These are phyloP conservation scores for Cryptophagus acutangulus DNA, from an alignment of 2,888 invertebrate species.

Conservation along the genomic window DNA sequence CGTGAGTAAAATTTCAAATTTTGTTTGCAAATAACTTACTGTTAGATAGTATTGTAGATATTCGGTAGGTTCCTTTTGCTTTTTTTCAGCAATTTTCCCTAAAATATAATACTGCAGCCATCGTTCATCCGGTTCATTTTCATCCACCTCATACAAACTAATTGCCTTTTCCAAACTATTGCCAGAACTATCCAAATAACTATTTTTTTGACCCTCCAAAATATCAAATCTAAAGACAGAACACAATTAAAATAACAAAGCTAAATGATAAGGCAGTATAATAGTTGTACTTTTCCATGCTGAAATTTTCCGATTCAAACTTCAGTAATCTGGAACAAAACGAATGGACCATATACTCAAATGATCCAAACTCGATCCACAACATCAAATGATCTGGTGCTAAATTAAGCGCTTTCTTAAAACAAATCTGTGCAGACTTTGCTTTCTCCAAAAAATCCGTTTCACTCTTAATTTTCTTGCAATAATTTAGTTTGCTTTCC, in stretches of 20 bases:
- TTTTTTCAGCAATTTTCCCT: conserved; percentile 91
- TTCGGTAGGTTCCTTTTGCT: conserved; percentile 64
- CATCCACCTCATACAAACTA: conserved; percentile 54
- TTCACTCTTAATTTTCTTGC: conserved; percentile 56
- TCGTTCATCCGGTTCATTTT: conserved; percentile 68
- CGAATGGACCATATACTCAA: conserved; percentile 86
- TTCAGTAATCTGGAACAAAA: conserved; percentile 83
- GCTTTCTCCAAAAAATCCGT: conserved; percentile 65
- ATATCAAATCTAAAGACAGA: conserved; percentile 56
- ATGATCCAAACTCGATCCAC: conserved; percentile 88
- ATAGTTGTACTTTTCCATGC: conserved; percentile 59
- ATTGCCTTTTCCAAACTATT: conserved; percentile 72
- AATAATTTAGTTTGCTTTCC: conserved; percentile 75
- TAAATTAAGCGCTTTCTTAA: conserved; percentile 71
- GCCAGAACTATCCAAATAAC: conserved; percentile 72
- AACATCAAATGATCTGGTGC: conserved; percentile 69
- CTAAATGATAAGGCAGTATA: neutral
- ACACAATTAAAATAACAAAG: no score
- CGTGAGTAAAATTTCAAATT: neutral
- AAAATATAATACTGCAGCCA: conserved; percentile 94
- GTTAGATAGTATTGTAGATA: conserved; percentile 76
- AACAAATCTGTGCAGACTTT: conserved; percentile 73
- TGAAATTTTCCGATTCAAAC: conserved; percentile 69
- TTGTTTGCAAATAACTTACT: conserved; percentile 57
- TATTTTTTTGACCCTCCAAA: conserved; percentile 71